Base-by-base conservation (phyloP, 1,140 invertebrate genomes). In the Ceratina calcarata region DNA sequence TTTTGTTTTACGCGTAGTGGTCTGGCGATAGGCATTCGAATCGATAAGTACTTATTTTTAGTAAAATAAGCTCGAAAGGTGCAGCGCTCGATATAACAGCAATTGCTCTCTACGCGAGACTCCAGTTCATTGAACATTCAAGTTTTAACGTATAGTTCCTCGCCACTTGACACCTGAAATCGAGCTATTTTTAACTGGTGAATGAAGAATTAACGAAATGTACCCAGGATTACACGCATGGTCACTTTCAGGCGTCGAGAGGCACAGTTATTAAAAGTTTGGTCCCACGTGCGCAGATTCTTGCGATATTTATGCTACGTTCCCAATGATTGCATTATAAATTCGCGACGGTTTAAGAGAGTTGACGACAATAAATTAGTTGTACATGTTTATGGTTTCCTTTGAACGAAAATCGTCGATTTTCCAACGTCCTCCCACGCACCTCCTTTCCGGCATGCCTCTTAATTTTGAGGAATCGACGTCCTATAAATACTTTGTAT, bases 401-500 rank as follows among this genome's bases (percentile, higher is more conserved):
- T 61, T 60, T 60, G 18, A 20, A 15, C 32, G 73, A 67, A 58
- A 74, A 65, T 66, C 27, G n/a, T 27, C 20, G 53, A 22, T 58
- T 77, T 70, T 27, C 18, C 51, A 13, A 22, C 24, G 15, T 51
- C 24, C 53, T 12, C 66, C 66, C 45, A 61, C 66, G 66, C 45
- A 37, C 32, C 16, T 51, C 37, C 10, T 15, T 18, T 12, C n/a
- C n/a, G 22, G 20, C 3, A 22, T 7, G n/a, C 7, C 51, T 45
- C 16, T 53, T 64, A 64, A 78, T 65, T 64, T 72, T 72, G 27
- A 72, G 45, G 60, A 55, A 72, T 78, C 76, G 32, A 12, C 51
- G 49, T 64, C 51, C 49, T 78, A 78, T 78, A 78, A 78, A 78
- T 72, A 78, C 60, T 1, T 53, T 15, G 15, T 18, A 51, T 71